Percentiles rank a stretch among this genome's conserved stretches.
Evolutionary conservation across 2,888 invertebrate genomes (phyloP).

Genomic region (Carpatolechia fugitivella): DNA sequence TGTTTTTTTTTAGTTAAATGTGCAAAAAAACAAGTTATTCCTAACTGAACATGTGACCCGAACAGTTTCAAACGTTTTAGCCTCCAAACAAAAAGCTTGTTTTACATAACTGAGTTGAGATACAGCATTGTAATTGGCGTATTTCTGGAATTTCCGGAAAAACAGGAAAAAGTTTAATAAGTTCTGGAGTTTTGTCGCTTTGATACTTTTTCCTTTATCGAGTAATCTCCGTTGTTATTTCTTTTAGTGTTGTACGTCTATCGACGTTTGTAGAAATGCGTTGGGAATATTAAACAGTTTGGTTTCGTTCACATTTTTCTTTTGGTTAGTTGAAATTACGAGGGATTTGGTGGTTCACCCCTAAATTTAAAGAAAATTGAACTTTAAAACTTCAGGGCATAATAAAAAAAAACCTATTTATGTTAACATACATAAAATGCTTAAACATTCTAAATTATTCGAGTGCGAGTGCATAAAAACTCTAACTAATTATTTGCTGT

Average conservation of each 20-base stretch:
- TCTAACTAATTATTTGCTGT: too few species aligned
- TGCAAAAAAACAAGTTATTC: too few species aligned
- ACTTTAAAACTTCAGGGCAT: too few species aligned
- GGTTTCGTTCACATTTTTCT: not conserved
- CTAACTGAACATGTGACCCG: too few species aligned
- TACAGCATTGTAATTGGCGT: constrained; percentile 8
- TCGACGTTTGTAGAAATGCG: not conserved
- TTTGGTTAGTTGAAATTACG: not conserved
- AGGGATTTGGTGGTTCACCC: too few species aligned
- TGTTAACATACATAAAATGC: too few species aligned
- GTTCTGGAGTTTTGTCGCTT: not conserved
- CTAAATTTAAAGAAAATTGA: too few species aligned
- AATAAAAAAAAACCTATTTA: too few species aligned
- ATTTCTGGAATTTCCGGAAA: not conserved
- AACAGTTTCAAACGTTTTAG: not conserved
- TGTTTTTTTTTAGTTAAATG: too few species aligned
- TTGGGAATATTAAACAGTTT: not conserved
- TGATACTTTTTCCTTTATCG: constrained; percentile 8
- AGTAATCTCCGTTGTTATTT: not conserved
- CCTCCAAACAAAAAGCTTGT: not conserved
- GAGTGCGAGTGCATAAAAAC: too few species aligned
- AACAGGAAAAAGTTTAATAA: constrained; percentile 12
- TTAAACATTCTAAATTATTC: too few species aligned
- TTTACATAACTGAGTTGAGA: not conserved
- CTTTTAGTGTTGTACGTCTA: not conserved